Base-by-base conservation (phyloP, 2,113 vertebrate species). In the Lipophrys pholis region DNA sequence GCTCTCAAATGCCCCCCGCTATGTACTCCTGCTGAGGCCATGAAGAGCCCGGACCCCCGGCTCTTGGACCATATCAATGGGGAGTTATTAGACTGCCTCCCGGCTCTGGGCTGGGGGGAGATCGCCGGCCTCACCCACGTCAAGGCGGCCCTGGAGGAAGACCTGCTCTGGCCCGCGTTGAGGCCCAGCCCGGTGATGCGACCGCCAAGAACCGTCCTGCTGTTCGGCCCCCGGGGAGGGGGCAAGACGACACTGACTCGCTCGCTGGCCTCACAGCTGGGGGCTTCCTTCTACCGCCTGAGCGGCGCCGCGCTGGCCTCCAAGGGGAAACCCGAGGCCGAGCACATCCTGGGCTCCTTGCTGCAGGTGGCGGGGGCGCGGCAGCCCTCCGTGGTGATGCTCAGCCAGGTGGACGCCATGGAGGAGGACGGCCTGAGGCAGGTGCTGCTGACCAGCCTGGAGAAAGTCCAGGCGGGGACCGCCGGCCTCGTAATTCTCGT, bases 91-190 rank as follows among this genome's bases (percentile, higher is more conserved):
- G 97, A 99, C 88, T 93, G 95, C 61, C 94, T 93, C 11, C 95
- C 96, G 0, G 94, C 96, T 0, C 93, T 96, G 75, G 94, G 95
- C 79, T 99, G 97, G 97, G 92, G 93, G 0, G 97, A 99, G 79
- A 90, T 99, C 35, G 94, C 93, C 0, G 97, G 97, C 41, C 96
- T 97, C 73, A 93, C 80, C 40, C 90, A 95, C 0, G 93, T 97
- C 54, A 98, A 98, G 87, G 95, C 95, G 54, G 91, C 94, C 51
- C 92, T 99, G 12, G 97, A 99, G 85, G 96, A 99, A 85, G 95
- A 98, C 90, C 87, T 99, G 71, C 86, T 99, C 85, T 97, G 97
- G 97, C 97, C 97, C 6, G 91, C 95, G 80, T 89, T 99, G 68
- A 92, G 97, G 57, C 90, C 92, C 41, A 90, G 90, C 75, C 87